Base-by-base conservation (phyloP, 1,140 invertebrate genomes). In the Luehdorfia chinensis region DNA sequence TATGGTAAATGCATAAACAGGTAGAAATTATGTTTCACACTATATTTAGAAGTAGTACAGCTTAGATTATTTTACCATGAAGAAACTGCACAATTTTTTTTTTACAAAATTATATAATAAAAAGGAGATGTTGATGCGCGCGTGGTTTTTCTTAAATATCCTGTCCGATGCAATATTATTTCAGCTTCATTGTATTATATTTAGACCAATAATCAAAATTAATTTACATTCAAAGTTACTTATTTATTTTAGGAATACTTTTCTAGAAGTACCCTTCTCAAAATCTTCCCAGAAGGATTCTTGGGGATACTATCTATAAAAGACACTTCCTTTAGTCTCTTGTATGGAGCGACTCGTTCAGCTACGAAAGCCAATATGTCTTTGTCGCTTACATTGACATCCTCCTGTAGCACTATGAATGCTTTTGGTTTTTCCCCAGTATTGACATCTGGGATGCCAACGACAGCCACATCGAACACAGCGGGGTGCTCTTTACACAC, bases 391-490 rank as follows among this genome's bases (percentile, higher is more conserved):
- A 87, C 66, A 44, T 69, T 59, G 3, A 36, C 18, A 9, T 71
- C 73, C 11, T 71, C 50, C 36, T 89, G 89, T 1, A 77, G 47
- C 0, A 93, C 88, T 5, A 94, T 84, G 58, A 92, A 93, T 1
- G 93, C 93, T 57, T 89, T 91, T 0, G 95, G 95, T 8, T 91
- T 87, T 85, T 97, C 95, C 2, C 95, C 95, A 43, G 84, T 87
- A 30, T 83, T 87, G 4, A 83, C 77, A 74, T 97, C 91, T 0
- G 93, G 92, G 34, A 95, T 81, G 1, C 95, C 95, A 56, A 97
- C 89, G 0, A 98, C 95, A 2, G 93, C 95, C 0, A 91, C 94
- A 68, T 97, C 96, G 11, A 84, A 66, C 1, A 98, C 87, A 27
- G 88, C 90, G 0, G 93, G 91, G 83, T 96, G 93, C 44, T 88